A percentile compares a stretch with the other conserved stretches of the same genome.
Conservation (phyloP, 2,888 invertebrate genomes). For the Mythimna loreyi region DNA sequence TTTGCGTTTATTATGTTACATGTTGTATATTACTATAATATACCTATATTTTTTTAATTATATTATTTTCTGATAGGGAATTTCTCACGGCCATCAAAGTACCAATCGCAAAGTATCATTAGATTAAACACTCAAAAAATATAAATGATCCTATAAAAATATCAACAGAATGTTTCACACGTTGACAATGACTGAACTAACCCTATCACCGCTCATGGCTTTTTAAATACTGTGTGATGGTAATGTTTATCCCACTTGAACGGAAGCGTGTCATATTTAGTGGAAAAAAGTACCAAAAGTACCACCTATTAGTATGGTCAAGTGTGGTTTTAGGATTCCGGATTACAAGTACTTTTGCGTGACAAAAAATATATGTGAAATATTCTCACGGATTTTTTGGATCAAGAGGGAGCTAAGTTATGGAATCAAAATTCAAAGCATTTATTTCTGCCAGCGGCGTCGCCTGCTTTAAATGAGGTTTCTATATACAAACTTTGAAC, state of each 20-base stretch:
- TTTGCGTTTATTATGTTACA: too few species aligned
- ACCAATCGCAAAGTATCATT: conserved; percentile 19
- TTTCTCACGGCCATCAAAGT: conserved; percentile 38
- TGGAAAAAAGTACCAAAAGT: conserved; percentile 67
- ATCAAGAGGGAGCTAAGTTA: not conserved
- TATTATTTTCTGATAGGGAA: not conserved
- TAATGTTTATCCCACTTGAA: conserved; percentile 83
- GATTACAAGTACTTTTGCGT: conserved; percentile 55
- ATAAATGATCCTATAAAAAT: conserved; percentile 46
- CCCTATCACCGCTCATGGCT: conserved; percentile 60
- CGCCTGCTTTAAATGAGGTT: too few species aligned
- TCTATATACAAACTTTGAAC: too few species aligned
- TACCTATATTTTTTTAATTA: not conserved
- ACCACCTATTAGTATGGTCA: conserved; percentile 47
- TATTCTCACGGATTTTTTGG: conserved; percentile 56
- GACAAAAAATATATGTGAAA: conserved; percentile 31
- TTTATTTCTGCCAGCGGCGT: too few species aligned
- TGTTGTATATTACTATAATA: too few species aligned
- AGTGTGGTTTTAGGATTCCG: conserved; percentile 74
- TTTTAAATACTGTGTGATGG: conserved; percentile 77
- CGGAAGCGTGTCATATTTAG: conserved; percentile 78
- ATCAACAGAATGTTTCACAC: conserved; percentile 49
- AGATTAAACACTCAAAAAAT: conserved; percentile 33
- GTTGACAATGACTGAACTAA: conserved; percentile 53
- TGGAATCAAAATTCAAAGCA: too few species aligned